Evolutionary conservation across 2,888 invertebrate genomes (phyloP), one percentile per base, ranked within the genome.

Genomic region (Thymelicus sylvestris): DNA sequence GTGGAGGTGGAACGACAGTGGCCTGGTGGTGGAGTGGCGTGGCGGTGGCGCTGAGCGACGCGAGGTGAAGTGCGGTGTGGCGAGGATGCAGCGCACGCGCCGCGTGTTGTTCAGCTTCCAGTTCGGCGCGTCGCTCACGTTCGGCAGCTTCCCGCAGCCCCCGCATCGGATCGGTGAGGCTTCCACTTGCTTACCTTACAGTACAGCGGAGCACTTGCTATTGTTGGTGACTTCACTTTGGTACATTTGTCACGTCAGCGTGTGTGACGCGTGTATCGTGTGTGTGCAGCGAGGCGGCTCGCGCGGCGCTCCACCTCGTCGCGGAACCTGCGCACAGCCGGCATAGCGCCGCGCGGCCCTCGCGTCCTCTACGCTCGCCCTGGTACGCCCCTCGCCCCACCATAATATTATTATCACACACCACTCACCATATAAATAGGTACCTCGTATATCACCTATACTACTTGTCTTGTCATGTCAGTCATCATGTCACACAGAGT

Each of bases 311-410:
- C 48, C 48, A n/a, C 6, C n/a, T 48, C 48, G n/a, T 5, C n/a
- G 48, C 48, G 31, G 31, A 31, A 3, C 31, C 31, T n/a, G 48
- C 48, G 48, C n/a, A n/a, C 48, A 4, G n/a, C n/a, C n/a, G n/a
- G n/a, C n/a, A n/a, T n/a, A n/a, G 48, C 48, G 48, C 48, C 48
- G 48, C 48, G 48, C n/a, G 48, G n/a, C n/a, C 48, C 48, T n/a
- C 48, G 48, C n/a, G 48, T 48, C n/a, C 48, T 48, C 6, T n/a
- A 48, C 48, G 13, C 48, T 48, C 48, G 48, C n/a, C 48, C 48
- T 13, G 48, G 48, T 48, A 48, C 12, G 8, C 8, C 44, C 41
- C 10, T 7, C 41, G 10, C 41, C 44, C 12, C 10, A 5, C n/a
- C 6, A 4, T n/a, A 48, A n/a, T 19, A 19, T 19, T 19, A 19